Percentiles rank a stretch among this genome's conserved stretches.
Conservation (phyloP, 1,140 invertebrate species). For the Drosophila repleta region DNA sequence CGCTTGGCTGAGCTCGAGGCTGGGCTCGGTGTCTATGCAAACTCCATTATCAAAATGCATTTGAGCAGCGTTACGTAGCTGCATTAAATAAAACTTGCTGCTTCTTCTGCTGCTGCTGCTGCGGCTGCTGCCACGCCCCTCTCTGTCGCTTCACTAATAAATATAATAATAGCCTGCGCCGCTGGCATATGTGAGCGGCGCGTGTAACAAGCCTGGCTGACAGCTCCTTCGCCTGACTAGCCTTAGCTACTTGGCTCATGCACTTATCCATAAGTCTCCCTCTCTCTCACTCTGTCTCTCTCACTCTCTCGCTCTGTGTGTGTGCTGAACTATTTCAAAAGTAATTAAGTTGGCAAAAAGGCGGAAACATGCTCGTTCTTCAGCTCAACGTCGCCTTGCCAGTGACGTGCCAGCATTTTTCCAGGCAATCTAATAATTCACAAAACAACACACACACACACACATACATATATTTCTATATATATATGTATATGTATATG, state of each 20-base stretch:
- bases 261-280: constrained; percentile 25
- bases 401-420: constrained; percentile 58
- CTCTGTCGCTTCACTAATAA: constrained; percentile 23
- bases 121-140: too few relatives aligned
- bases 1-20: background rate
- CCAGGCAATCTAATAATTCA: constrained; percentile 78
- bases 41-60: constrained; percentile 49
- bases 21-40: constrained; percentile 5
- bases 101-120: too few relatives aligned
- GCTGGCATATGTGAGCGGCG: constrained; percentile 3
- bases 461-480: constrained; percentile 4
- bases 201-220: background rate
- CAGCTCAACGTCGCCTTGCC: constrained; percentile 24
- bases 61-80: constrained; percentile 18
- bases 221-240: background rate
- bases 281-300: too few relatives aligned
- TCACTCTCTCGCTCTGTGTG: constrained; percentile 8
- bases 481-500: background rate
- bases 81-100: constrained; percentile 62
- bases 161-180: constrained; percentile 43
- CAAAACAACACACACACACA: constrained; percentile 42
- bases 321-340: constrained; percentile 71
- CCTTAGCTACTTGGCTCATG: constrained; percentile 1
- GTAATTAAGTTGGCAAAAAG: constrained; percentile 76
- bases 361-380: constrained; percentile 55